Conservation (phyloP, 2,888 invertebrate species). For the Marasmarcha lunaedactyla region DNA sequence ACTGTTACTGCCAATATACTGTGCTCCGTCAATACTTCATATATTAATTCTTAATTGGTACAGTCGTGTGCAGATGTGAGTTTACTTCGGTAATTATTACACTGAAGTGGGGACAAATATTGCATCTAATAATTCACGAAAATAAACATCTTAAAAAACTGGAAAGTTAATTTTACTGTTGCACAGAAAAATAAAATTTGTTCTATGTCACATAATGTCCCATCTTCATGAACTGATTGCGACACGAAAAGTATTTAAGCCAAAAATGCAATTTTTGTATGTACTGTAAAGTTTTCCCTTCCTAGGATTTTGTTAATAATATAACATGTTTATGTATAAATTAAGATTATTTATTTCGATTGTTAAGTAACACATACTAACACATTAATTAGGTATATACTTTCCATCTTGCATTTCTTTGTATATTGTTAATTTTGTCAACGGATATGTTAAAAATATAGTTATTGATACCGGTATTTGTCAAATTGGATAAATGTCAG, state of each 20-base stretch:
- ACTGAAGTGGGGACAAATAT: too few species aligned
- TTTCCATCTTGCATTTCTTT: slow-evolving; percentile 67
- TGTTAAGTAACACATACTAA: slow-evolving; percentile 10
- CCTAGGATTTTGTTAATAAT: slow-evolving; percentile 57
- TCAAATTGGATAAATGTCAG: too few species aligned
- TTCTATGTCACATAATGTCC: too few species aligned
- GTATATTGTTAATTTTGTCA: slow-evolving; percentile 56
- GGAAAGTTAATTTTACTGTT: too few species aligned
- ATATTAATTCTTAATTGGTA: too few species aligned
- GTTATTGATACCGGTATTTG: too few species aligned
- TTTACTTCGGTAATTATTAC: too few species aligned
- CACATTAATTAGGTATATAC: slow-evolving; percentile 8
- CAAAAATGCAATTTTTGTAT: slow-evolving; percentile 21
- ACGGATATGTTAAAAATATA: slow-evolving; percentile 28
- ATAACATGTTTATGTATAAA: slow-evolving; percentile 28
- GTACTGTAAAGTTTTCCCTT: slow-evolving; percentile 26
- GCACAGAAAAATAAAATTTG: too few species aligned
- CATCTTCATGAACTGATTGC: too few species aligned
- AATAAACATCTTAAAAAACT: too few species aligned
- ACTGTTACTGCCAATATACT: slow-evolving; percentile 51
- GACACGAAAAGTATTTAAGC: slow-evolving; percentile 12
- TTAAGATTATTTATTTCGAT: slow-evolving; percentile 51
- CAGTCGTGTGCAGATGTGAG: too few species aligned
- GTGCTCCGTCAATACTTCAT: slow-evolving; percentile 33
- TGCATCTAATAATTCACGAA: too few species aligned